Evolutionary conservation across 2,797 vertebrate species (phyloP).

Genomic region (Anomalospiza imberbis): DNA sequence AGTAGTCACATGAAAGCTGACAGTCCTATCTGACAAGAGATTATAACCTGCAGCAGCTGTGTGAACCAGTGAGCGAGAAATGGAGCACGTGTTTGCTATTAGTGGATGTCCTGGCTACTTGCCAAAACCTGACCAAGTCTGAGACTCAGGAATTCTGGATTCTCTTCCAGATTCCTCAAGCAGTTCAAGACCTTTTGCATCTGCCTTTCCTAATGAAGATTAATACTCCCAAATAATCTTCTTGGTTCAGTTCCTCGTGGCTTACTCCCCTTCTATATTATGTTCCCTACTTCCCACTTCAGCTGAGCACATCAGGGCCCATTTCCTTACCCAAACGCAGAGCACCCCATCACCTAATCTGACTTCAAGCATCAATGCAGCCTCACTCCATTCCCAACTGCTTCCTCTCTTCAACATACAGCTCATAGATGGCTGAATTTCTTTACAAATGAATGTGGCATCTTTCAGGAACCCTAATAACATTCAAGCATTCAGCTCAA

Average conservation of each 20-base stretch:
- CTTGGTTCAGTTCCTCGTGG: neutral
- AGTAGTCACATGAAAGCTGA: neutral
- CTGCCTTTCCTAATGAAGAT: neutral
- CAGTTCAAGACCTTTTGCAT: neutral
- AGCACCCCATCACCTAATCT: neutral
- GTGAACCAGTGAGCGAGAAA: neutral
- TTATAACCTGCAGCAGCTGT: constrained; percentile 4
- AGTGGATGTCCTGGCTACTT: neutral
- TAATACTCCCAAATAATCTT: neutral
- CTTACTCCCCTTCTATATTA: neutral
- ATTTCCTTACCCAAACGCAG: neutral
- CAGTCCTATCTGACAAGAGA: neutral
- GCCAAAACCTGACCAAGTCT: neutral
- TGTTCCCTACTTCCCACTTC: neutral
- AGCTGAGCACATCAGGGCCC: neutral
- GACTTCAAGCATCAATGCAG: neutral
- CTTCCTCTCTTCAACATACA: neutral
- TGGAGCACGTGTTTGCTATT: neutral
- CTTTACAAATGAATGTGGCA: rapidly evolving
- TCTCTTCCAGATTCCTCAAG: neutral
- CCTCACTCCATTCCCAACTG: neutral
- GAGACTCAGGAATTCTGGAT: neutral
- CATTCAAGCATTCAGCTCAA: neutral
- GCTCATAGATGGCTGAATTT: neutral
- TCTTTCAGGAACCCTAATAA: neutral